Evolutionary conservation across 2,797 vertebrate species (phyloP).

Genomic region (Galago senegalensis): DNA sequence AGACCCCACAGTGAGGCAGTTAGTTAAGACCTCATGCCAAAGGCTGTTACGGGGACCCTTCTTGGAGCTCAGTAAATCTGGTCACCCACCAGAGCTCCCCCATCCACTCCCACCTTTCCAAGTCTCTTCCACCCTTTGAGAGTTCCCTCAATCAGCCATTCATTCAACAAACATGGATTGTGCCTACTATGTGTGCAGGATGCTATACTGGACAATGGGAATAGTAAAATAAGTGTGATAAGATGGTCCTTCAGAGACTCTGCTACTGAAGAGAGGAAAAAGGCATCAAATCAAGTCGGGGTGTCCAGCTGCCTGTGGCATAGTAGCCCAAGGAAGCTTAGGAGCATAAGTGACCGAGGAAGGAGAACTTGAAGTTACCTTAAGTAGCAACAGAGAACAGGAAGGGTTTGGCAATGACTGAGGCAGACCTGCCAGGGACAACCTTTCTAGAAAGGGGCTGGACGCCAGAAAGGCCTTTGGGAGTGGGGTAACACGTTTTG

Average conservation of each 20-base stretch:
- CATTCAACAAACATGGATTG: not conserved
- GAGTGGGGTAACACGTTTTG: not conserved
- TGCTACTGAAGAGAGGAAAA: not conserved
- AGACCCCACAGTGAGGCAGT: not conserved
- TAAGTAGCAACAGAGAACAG: not conserved
- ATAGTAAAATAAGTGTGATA: not conserved
- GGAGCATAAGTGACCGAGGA: fast-evolving
- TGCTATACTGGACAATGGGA: no score
- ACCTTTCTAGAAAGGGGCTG: not conserved
- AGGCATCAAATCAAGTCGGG: not conserved
- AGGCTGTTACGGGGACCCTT: not conserved
- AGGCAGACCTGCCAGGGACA: not conserved
- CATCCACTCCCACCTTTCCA: not conserved
- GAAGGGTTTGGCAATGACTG: not conserved
- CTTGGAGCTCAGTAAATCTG: not conserved
- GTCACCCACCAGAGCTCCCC: not conserved
- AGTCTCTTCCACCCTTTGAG: no score
- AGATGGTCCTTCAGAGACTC: not conserved
- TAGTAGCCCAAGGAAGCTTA: not conserved
- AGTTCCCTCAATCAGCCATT: not conserved
- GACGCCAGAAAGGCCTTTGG: fast-evolving
- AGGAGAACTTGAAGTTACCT: not conserved
- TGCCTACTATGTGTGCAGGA: not conserved
- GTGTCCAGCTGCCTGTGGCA: not conserved
- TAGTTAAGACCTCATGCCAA: not conserved